A percentile compares a stretch with the other conserved stretches of the same genome.
Conservation (phyloP, 2,888 invertebrate species). For the Orchestes rusci region DNA sequence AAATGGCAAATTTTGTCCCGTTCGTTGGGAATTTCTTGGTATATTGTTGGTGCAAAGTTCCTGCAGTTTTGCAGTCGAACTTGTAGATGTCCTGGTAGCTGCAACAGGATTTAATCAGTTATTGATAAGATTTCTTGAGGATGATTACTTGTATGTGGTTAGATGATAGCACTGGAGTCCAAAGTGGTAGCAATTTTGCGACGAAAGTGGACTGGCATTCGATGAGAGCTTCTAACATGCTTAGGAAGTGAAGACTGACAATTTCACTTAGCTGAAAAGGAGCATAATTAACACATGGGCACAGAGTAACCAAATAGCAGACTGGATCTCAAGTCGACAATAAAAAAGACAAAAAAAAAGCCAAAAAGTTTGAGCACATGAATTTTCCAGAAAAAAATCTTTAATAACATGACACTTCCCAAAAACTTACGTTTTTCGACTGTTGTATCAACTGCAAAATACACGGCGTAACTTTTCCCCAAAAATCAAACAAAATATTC, state of each 20-base stretch:
- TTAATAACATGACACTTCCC: too few relatives aligned
- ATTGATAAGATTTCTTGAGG: neutral
- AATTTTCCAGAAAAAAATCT: too few relatives aligned
- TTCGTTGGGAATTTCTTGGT: slow-evolving; percentile 44
- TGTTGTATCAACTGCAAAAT: slow-evolving; percentile 87
- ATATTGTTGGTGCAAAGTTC: slow-evolving; percentile 63
- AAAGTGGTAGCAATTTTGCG: slow-evolving; percentile 85
- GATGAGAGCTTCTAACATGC: slow-evolving; percentile 86
- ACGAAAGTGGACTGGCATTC: slow-evolving; percentile 93
- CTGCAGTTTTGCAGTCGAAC: slow-evolving; percentile 82
- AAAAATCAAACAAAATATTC: slow-evolving; percentile 91
- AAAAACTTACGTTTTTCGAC: slow-evolving; percentile 79
- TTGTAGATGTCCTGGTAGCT: slow-evolving; percentile 62
- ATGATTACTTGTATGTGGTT: slow-evolving; percentile 65
- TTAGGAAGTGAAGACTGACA: slow-evolving; percentile 94
- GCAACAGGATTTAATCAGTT: neutral
- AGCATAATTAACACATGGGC: too few relatives aligned
- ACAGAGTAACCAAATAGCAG: too few relatives aligned
- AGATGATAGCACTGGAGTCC: slow-evolving; percentile 94
- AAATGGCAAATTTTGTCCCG: slow-evolving; percentile 41
- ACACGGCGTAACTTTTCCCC: slow-evolving; percentile 96
- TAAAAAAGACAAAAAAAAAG: too few relatives aligned
- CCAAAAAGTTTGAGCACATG: too few relatives aligned
- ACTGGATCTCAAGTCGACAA: too few relatives aligned
- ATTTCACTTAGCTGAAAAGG: slow-evolving; percentile 82